These are phyloP conservation scores for Pitangus sulphuratus DNA, from an alignment of 2,797 vertebrate species.

Conservation along the genomic window DNA sequence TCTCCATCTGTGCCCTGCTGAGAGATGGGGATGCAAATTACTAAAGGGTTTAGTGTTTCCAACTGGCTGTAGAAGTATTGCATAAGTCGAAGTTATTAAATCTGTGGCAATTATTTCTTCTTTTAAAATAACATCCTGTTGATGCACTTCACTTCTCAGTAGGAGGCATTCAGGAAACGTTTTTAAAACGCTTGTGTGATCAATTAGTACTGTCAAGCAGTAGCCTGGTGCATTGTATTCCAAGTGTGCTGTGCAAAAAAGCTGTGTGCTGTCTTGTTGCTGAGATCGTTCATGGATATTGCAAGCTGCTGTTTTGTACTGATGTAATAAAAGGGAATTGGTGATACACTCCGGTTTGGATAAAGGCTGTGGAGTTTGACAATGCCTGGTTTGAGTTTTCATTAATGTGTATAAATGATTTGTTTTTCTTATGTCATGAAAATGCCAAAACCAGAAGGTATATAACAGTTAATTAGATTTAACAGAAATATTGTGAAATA, in stretches of 20 bases:
- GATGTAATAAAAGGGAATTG: neutral
- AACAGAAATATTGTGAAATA: neutral
- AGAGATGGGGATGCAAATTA: slow-evolving; percentile 32
- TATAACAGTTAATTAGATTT: neutral
- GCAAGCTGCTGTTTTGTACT: neutral
- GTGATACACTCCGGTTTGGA: neutral
- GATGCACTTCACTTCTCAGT: slow-evolving; percentile 43
- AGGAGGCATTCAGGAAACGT: slow-evolving; percentile 15
- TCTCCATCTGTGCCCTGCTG: slow-evolving; percentile 28
- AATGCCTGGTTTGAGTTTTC: neutral
- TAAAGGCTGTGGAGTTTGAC: neutral
- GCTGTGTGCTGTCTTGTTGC: neutral
- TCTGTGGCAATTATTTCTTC: slow-evolving; percentile 52
- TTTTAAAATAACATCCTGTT: slow-evolving; percentile 57
- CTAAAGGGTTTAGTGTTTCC: slow-evolving; percentile 25
- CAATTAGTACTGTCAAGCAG: neutral
- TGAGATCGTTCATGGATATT: neutral
- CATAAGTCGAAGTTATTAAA: slow-evolving; percentile 58
- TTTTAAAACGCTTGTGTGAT: neutral
- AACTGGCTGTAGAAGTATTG: slow-evolving; percentile 27
- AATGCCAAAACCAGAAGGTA: neutral
- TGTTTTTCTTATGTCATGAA: neutral
- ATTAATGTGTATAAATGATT: neutral
- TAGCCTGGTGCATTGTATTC: neutral
- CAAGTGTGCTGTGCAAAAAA: neutral